Conservation (phyloP, 2,888 invertebrate species). For the Habrosyne pyritoides region DNA sequence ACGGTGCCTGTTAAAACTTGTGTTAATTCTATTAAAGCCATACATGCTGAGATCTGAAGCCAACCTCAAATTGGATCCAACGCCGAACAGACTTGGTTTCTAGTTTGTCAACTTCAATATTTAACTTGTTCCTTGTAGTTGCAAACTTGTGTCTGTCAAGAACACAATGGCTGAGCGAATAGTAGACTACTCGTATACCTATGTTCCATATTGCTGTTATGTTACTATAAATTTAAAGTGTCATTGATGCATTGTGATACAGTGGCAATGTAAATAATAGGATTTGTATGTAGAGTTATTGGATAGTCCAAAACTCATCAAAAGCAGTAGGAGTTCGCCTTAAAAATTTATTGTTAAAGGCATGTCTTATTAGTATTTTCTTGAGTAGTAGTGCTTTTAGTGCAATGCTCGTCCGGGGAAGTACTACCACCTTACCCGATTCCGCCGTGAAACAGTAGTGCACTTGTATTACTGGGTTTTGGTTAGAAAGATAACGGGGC, state of each 20-base stretch:
- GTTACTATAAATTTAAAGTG: constrained; percentile 33
- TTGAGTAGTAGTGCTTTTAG: too few relatives aligned
- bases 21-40: constrained; percentile 49
- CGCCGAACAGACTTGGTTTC: constrained; percentile 46
- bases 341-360: too few relatives aligned
- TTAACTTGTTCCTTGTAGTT: constrained; percentile 66
- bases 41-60: constrained; percentile 33
- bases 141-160: constrained; percentile 55
- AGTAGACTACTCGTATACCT: constrained; percentile 38
- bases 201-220: constrained; percentile 38
- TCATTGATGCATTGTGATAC: constrained; percentile 29
- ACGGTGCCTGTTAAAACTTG: constrained; percentile 30
- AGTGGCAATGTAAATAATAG: neutral
- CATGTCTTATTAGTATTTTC: too few relatives aligned
- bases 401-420: too few relatives aligned
- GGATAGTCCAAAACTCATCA: too few relatives aligned
- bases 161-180: constrained; percentile 54
- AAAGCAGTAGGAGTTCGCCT: too few relatives aligned
- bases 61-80: constrained; percentile 51
- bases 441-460: too few relatives aligned
- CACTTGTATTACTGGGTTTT: too few relatives aligned
- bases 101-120: constrained; percentile 74
- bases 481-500: too few relatives aligned
- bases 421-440: too few relatives aligned
- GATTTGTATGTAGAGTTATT: neutral